phyloP scores from a whole-genome alignment of 30 jellyfish, hydroid and myxozoan species.

The Aurelia aurita region DNA sequence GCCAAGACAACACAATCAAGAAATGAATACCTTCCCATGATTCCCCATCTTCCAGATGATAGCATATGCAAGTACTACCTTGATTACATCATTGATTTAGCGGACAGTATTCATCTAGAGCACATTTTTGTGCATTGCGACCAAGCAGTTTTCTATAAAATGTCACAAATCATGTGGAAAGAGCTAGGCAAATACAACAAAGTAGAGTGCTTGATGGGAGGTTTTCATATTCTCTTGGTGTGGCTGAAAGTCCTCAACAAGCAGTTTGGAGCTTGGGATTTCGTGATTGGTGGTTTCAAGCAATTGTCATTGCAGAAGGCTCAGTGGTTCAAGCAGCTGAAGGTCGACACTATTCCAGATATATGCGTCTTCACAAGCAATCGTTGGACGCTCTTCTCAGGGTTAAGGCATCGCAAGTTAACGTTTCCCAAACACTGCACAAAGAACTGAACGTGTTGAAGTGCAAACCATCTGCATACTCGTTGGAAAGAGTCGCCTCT shows the following conservation, averaged over 20 bases:
- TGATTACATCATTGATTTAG: slow-evolving; percentile 65
- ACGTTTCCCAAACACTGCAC: slow-evolving; percentile 66
- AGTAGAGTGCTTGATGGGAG: slow-evolving; percentile 53
- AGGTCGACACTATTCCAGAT: slow-evolving; percentile 65
- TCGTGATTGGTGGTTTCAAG: slow-evolving; percentile 54
- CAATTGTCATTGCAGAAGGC: slow-evolving; percentile 65
- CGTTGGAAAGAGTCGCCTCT: slow-evolving; percentile 50
- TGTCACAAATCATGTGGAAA: too few relatives aligned
- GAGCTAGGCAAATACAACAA: slow-evolving; percentile 55
- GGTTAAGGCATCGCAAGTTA: too few relatives aligned
- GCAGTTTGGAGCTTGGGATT: slow-evolving; percentile 43
- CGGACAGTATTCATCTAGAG: slow-evolving; percentile 62
- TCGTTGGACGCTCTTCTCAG: slow-evolving; percentile 57
- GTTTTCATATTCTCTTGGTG: slow-evolving; percentile 57
- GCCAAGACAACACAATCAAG: slow-evolving; percentile 61
- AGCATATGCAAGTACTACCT: slow-evolving; percentile 59
- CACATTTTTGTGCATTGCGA: slow-evolving; percentile 60
- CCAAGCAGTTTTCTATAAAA: slow-evolving; percentile 45
- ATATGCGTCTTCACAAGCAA: slow-evolving; percentile 61
- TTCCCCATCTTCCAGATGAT: slow-evolving; percentile 61
- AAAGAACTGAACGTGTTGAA: slow-evolving; percentile 34
- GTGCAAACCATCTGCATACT: slow-evolving; percentile 44
- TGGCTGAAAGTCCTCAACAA: slow-evolving; percentile 60
- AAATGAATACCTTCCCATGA: slow-evolving; percentile 57
- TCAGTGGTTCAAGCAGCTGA: slow-evolving; percentile 73